phyloP scores from a whole-genome alignment of 1,140 invertebrate genomes.

The Dreissena polymorpha region DNA sequence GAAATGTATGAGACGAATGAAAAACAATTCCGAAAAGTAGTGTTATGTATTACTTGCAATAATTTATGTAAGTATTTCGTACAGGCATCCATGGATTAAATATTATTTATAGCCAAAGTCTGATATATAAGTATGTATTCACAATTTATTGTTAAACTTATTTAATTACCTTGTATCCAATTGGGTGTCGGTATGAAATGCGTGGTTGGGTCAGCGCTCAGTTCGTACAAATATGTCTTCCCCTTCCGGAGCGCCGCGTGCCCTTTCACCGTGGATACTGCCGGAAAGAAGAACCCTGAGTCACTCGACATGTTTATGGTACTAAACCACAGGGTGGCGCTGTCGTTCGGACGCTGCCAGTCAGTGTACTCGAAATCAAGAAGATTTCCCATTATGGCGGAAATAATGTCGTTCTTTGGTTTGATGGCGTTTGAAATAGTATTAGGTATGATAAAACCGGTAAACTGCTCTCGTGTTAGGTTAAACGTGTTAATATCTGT shows the following conservation, averaged over 20 bases:
- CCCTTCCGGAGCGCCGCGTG: neutral
- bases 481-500: neutral
- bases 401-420: constrained; percentile 7
- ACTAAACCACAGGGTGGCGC: neutral
- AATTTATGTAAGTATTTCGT: neutral
- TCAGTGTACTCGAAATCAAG: constrained; percentile 13
- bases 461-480: constrained; percentile 20
- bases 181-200: neutral
- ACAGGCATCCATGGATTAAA: neutral
- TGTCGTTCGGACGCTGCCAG: constrained; percentile 14
- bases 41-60: neutral
- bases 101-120: neutral
- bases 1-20: neutral
- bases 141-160: neutral
- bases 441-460: constrained; percentile 2
- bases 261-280: neutral
- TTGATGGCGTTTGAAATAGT: neutral
- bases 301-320: constrained; percentile 3
- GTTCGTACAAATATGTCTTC: constrained; percentile 28
- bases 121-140: neutral
- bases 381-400: neutral
- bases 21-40: neutral
- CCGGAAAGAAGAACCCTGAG: constrained; percentile 10
- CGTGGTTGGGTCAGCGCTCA: neutral
- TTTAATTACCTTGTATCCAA: constrained; percentile 21